Percentiles rank a stretch among this genome's conserved stretches.
Conservation (phyloP, 2,888 invertebrate species). For the Drosophila melanosoma region DNA sequence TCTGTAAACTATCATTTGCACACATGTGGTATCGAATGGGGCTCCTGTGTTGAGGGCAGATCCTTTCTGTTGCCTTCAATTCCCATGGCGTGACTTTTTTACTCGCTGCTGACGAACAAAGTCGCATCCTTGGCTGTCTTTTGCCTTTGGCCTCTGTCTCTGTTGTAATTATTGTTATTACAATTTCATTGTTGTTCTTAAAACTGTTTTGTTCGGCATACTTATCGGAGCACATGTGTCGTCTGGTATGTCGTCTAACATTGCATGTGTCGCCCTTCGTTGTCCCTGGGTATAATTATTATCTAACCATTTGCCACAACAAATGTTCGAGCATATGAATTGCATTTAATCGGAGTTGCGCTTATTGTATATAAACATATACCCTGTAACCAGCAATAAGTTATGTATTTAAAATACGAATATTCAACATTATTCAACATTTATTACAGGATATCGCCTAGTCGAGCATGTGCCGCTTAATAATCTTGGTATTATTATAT, state of each 20-base stretch:
- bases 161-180: constrained; percentile 65
- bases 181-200: constrained; percentile 63
- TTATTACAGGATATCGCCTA: constrained; percentile 5
- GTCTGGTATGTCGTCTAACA: constrained; percentile 31
- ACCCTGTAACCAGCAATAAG: constrained; percentile 11
- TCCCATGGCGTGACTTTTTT: constrained; percentile 53
- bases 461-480: not conserved
- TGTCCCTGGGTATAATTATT: constrained; percentile 29
- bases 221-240: constrained; percentile 66
- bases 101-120: constrained; percentile 39
- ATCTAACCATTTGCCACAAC: constrained; percentile 28
- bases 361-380: constrained; percentile 11
- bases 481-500: constrained; percentile 20
- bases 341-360: constrained; percentile 50
- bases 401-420: not conserved
- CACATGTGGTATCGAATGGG: constrained; percentile 8
- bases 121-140: constrained; percentile 47
- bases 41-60: constrained; percentile 13
- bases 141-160: constrained; percentile 29
- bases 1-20: constrained; percentile 37
- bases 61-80: constrained; percentile 32
- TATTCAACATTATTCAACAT: not conserved
- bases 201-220: constrained; percentile 53
- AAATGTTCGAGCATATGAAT: constrained; percentile 56
- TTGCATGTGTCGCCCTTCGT: constrained; percentile 11